phyloP scores from a whole-genome alignment of 2,888 invertebrate genomes.

The Gymnosoma rotundatum region DNA sequence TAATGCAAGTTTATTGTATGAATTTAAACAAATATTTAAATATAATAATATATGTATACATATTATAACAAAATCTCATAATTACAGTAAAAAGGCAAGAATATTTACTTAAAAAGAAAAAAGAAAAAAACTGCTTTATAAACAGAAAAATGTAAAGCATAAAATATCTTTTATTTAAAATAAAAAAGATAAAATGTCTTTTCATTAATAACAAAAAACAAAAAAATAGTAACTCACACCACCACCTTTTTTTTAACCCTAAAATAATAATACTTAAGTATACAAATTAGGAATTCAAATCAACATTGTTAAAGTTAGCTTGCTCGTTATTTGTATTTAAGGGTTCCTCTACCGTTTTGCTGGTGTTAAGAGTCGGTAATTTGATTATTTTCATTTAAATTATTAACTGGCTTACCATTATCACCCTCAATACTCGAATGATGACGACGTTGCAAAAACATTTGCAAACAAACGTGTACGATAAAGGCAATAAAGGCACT shows the following conservation, averaged over 20 bases:
- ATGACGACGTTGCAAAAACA: constrained; percentile 77
- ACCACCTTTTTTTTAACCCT: not conserved
- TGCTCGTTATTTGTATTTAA: constrained; percentile 34
- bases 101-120: not conserved
- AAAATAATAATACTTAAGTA: constrained; percentile 1
- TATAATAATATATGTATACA: not conserved
- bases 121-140: constrained; percentile 22
- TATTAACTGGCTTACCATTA: constrained; percentile 62
- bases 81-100: constrained; percentile 12
- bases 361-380: constrained; percentile 4
- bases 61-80: not conserved
- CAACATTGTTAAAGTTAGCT: constrained; percentile 74
- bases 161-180: constrained; percentile 15
- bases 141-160: constrained; percentile 19
- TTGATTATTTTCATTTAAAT: constrained; percentile 75
- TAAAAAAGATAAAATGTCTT: not conserved
- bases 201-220: not conserved
- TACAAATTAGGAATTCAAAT: constrained; percentile 72
- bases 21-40: not conserved
- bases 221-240: no score
- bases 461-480: constrained; percentile 85
- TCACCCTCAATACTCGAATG: constrained; percentile 64
- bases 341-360: constrained; percentile 45
- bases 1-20: not conserved
- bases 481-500: constrained; percentile 85